phyloP scores from a whole-genome alignment of 2,888 invertebrate genomes.

The Synergus laeviventris region DNA sequence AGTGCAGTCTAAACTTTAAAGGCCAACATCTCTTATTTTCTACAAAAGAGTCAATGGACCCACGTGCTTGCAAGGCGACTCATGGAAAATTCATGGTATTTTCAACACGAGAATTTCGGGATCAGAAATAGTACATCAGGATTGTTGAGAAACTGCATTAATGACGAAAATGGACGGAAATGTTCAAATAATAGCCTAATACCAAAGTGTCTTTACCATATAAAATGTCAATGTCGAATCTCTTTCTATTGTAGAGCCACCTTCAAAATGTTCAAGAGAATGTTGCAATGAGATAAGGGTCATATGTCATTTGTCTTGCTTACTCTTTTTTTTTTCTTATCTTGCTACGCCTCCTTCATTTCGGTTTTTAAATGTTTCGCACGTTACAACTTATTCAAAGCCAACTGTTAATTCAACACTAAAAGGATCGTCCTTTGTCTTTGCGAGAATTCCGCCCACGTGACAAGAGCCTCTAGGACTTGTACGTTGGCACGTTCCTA shows the following conservation, averaged over 20 bases:
- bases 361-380: neutral
- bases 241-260: too few species aligned
- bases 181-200: too few species aligned
- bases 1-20: neutral
- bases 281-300: neutral
- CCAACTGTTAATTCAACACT: neutral
- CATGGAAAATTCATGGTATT: neutral
- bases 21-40: neutral
- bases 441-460: neutral
- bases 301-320: neutral
- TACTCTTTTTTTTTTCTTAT: neutral
- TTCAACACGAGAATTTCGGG: neutral
- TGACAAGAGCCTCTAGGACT: conserved; percentile 7
- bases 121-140: neutral
- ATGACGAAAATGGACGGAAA: neutral
- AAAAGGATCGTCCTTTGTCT: conserved; percentile 2
- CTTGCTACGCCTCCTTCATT: neutral
- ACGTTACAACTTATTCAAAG: conserved; percentile 2
- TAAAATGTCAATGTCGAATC: too few species aligned
- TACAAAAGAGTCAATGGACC: neutral
- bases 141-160: neutral
- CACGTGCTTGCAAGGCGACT: neutral
- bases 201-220: too few species aligned
- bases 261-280: too few species aligned
- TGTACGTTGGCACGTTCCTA: neutral